Base-by-base conservation (phyloP, 2,113 vertebrate species). In the Numida meleagris region DNA sequence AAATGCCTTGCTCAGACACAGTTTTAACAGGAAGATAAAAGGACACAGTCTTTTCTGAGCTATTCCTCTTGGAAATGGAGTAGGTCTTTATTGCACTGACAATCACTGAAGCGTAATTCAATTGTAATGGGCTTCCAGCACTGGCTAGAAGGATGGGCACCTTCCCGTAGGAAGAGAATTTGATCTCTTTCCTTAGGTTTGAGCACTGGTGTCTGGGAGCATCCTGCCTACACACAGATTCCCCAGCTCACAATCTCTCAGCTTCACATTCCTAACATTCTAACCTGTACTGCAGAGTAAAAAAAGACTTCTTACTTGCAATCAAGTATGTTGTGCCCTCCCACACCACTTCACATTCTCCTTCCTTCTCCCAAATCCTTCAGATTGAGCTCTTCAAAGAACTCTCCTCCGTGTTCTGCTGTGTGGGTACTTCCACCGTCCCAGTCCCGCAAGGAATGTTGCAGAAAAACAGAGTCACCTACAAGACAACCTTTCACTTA, bases 171-270 rank as follows among this genome's bases (percentile, higher is more conserved):
- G 51, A 53, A 53, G 15, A 53, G 14, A 29, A 53, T 29, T 53
- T 53, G 14, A 29, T 17, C 51, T 53, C 51, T 10, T 43, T 7
- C 15, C 15, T 12, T 2, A 31, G 21, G 2, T n/a, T 9, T n/a
- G 36, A n/a, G 67, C 36, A 8, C 12, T 55, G 24, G 5, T 17
- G 18, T 17, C 11, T 19, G 15, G 31, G 8, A 65, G 40, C 4
- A 0, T 25, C 61, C 21, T 24, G 43, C 10, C 12, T 12, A 8
- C 24, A 12, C 0, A 0, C 3, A 8, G 14, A 2, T 10, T 20
- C 45, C 79, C 34, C 58, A 15, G 14, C 7, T 33, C 45, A 31
- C 20, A 45, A 17, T 1, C 33, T 5, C 53, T 48, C 8, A 2
- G 11, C 31, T 53, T 31, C 45, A 45, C 29, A 38, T 31, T 70